These are phyloP conservation scores for Amphimallon solstitiale DNA, from an alignment of 2,888 invertebrate species.

Conservation along the genomic window DNA sequence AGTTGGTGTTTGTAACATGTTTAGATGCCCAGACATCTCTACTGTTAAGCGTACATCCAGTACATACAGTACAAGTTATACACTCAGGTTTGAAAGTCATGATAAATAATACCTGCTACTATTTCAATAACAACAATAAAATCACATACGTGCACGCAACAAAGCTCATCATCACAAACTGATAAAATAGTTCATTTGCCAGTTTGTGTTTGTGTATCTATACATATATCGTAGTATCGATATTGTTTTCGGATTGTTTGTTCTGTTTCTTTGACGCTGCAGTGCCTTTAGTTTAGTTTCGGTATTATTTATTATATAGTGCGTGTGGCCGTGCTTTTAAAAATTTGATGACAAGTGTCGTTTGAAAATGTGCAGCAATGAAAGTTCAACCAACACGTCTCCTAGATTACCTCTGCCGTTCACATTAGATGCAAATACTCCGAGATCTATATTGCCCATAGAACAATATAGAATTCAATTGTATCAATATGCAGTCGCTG, in stretches of 20 bases:
- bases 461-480: conserved; percentile 87
- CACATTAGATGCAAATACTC: conserved; percentile 56
- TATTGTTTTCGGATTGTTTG: too few species aligned
- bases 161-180: conserved; percentile 27
- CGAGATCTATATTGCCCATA: conserved; percentile 67
- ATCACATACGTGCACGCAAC: too few species aligned
- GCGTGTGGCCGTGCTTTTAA: conserved; percentile 22
- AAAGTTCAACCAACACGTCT: conserved; percentile 57
- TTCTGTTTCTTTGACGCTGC: too few species aligned
- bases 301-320: not conserved
- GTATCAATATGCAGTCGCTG: conserved; percentile 89
- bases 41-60: conserved; percentile 59
- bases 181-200: conserved; percentile 44
- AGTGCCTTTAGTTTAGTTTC: not conserved
- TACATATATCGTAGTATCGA: not conserved
- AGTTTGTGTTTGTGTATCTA: conserved; percentile 49
- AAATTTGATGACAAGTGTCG: conserved; percentile 25
- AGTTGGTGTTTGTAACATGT: conserved; percentile 65
- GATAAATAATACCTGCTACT: too few species aligned
- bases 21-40: conserved; percentile 62
- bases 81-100: conserved; percentile 56
- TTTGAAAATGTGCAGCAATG: conserved; percentile 63
- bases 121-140: conserved; percentile 34
- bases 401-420: conserved; percentile 57
- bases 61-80: conserved; percentile 60